These are phyloP conservation scores for Perizoma flavofasciatum DNA, from an alignment of 2,888 invertebrate species.

Conservation along the genomic window DNA sequence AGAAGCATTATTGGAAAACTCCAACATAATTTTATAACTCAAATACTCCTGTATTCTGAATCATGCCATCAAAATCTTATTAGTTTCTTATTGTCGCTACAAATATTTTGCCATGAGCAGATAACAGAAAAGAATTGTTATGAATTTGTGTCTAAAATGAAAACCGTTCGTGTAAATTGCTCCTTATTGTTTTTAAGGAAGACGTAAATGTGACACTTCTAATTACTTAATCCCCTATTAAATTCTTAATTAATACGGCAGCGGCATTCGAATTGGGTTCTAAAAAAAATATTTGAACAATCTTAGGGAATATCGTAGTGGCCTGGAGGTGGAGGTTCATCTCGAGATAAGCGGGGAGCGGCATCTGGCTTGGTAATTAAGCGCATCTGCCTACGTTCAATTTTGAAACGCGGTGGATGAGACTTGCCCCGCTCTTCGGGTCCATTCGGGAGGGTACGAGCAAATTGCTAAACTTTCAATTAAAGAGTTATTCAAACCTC, in stretches of 20 bases:
- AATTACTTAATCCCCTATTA: constrained; percentile 61
- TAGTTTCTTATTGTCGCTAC: constrained; percentile 19
- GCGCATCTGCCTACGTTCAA: constrained; percentile 83
- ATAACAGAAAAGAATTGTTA: constrained; percentile 19
- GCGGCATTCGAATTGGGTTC: constrained; percentile 56
- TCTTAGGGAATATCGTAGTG: constrained; percentile 67
- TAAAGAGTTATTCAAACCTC: constrained; percentile 84
- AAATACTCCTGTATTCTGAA: constrained; percentile 33
- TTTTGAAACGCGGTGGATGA: constrained; percentile 81
- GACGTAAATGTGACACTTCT: constrained; percentile 53
- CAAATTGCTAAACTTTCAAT: constrained; percentile 84
- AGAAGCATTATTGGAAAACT: constrained; percentile 72
- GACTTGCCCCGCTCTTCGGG: constrained; percentile 76
- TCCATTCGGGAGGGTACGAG: constrained; percentile 80
- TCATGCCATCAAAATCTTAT: constrained; percentile 25
- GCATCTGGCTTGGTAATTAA: constrained; percentile 82
- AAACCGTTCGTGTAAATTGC: constrained; percentile 46
- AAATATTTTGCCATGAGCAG: constrained; percentile 9
- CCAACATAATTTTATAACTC: constrained; percentile 54
- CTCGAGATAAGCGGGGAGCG: constrained; percentile 72
- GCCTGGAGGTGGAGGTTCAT: constrained; percentile 70
- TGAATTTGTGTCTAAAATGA: constrained; percentile 34
- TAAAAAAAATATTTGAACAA: constrained; percentile 65
- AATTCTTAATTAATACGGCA: constrained; percentile 57
- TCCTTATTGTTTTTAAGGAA: constrained; percentile 44